phyloP scores from a whole-genome alignment of 2,888 invertebrate species.

The Torymus tubicola region DNA sequence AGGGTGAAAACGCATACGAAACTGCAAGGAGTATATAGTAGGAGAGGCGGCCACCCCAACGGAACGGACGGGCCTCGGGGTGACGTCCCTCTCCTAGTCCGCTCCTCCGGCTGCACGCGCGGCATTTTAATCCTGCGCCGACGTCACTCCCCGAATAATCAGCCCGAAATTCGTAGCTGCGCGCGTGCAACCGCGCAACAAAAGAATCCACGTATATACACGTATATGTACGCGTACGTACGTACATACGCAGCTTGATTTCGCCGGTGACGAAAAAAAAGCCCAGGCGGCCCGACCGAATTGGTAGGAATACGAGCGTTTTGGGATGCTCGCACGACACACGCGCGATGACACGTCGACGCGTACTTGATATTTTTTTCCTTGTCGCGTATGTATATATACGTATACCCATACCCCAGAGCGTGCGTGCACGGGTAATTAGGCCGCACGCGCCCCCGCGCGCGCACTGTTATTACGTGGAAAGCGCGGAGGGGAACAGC shows the following conservation, averaged over 20 bases:
- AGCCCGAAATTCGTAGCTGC: slow-evolving; percentile 73
- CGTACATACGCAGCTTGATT: slow-evolving; percentile 20
- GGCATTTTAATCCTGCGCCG: slow-evolving; percentile 74
- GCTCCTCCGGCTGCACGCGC: slow-evolving; percentile 55
- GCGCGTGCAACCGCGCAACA: slow-evolving; percentile 69
- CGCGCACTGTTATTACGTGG: slow-evolving; percentile 51
- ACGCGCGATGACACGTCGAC: slow-evolving; percentile 28
- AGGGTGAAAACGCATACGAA: neutral
- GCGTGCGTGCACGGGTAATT: slow-evolving; percentile 57
- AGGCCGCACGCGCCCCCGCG: slow-evolving; percentile 51
- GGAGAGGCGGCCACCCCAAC: slow-evolving; percentile 25
- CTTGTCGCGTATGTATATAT: slow-evolving; percentile 20
- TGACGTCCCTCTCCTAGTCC: slow-evolving; percentile 36
- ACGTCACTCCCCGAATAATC: slow-evolving; percentile 74
- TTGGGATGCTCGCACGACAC: neutral
- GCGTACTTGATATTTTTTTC: slow-evolving; percentile 61
- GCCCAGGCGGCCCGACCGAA: neutral
- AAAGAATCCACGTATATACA: slow-evolving; percentile 66
- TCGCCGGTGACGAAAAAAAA: slow-evolving; percentile 14
- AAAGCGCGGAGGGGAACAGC: slow-evolving; percentile 18
- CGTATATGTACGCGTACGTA: neutral
- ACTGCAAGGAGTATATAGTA: slow-evolving; percentile 9
- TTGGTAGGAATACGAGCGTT: neutral
- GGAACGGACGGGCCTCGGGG: slow-evolving; percentile 58
- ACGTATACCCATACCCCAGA: neutral